A percentile compares a stretch with the other conserved stretches of the same genome.
Conservation (phyloP, 2,113 vertebrate species). For the Phasianus colchicus region DNA sequence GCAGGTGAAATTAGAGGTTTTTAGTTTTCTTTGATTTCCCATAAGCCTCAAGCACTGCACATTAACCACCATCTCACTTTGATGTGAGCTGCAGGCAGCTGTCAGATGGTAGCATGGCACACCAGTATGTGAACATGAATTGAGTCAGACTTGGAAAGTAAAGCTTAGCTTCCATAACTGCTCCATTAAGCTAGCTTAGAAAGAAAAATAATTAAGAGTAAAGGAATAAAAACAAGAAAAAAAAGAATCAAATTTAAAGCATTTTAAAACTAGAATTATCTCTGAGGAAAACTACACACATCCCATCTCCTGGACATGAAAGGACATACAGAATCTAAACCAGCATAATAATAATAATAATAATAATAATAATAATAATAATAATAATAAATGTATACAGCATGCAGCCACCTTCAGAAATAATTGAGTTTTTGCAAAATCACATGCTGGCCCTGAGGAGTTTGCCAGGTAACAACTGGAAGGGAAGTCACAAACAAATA, state of each 20-base stretch:
- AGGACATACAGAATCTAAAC: background rate
- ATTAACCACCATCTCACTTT: background rate
- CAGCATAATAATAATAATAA: background rate
- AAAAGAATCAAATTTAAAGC: background rate
- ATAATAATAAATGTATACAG: background rate
- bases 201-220: background rate
- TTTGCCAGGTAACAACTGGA: background rate
- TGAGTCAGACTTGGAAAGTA: background rate
- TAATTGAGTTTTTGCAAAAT: background rate
- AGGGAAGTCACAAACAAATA: background rate
- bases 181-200: background rate
- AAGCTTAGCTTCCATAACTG: background rate
- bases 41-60: background rate
- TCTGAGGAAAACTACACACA: background rate
- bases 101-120: background rate
- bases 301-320: background rate
- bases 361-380: too few relatives aligned
- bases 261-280: background rate
- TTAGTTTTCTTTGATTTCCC: background rate
- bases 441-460: background rate
- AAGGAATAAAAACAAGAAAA: background rate
- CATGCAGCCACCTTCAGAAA: background rate
- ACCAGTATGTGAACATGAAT: background rate
- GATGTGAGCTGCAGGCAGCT: background rate
- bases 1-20: background rate